phyloP scores from a whole-genome alignment of 2,113 vertebrate species.

The Oreochromis niloticus region DNA sequence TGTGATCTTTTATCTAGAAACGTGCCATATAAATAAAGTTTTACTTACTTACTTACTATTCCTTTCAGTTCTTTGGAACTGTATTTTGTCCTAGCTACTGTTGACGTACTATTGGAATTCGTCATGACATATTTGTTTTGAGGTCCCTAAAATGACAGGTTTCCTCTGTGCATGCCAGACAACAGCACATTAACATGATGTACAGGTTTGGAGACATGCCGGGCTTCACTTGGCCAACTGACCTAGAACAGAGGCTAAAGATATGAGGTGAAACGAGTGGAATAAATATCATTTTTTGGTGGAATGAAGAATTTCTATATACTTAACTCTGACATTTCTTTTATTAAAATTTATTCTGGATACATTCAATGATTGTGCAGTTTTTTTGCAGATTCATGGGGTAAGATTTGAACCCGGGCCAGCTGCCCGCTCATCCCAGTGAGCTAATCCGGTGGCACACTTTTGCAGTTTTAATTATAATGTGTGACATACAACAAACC shows the following conservation, averaged over 20 bases:
- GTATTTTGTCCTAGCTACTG: background rate
- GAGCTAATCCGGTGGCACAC: background rate
- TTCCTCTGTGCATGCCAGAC: background rate
- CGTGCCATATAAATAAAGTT: background rate
- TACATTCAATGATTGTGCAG: background rate
- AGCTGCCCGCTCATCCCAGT: background rate
- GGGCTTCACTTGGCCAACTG: background rate
- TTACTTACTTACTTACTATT: background rate
- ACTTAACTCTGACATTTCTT: background rate
- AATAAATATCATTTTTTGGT: background rate
- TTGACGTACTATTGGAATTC: background rate
- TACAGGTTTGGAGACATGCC: background rate
- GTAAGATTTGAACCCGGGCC: background rate
- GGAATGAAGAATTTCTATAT: background rate
- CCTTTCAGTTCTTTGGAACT: background rate
- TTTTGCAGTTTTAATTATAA: background rate
- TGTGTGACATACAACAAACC: rapidly evolving
- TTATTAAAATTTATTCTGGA: rapidly evolving
- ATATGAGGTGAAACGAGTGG: background rate
- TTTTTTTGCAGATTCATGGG: background rate
- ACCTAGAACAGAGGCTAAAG: background rate
- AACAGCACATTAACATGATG: background rate
- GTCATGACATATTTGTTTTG: background rate
- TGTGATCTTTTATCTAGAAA: background rate
- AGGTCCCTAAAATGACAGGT: background rate